A percentile compares a stretch with the other conserved stretches of the same genome.
Evolutionary conservation across 2,113 vertebrate genomes (phyloP).

Genomic region (Brachyistius frenatus): DNA sequence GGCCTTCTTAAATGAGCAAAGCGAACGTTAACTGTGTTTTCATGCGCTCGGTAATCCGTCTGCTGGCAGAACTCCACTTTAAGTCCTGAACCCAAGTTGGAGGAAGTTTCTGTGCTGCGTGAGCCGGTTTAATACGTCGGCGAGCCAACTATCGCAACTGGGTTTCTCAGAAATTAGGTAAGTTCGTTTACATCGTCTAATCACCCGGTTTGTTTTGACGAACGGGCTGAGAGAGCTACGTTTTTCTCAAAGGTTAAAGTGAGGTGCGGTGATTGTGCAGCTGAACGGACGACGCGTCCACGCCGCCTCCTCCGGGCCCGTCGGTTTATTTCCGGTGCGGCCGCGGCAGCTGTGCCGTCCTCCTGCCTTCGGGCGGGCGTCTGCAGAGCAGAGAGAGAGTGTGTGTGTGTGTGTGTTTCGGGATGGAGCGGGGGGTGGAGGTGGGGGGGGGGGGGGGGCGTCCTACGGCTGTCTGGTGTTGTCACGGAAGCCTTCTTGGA

Average conservation of each 20-base stretch:
- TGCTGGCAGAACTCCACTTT: conserved; percentile 26
- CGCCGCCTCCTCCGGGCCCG: background rate
- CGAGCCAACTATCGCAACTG: background rate
- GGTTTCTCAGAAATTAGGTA: background rate
- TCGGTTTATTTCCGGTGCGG: conserved; percentile 38
- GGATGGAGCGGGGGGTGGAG: background rate
- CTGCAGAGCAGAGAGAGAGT: conserved; percentile 6
- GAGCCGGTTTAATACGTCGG: background rate
- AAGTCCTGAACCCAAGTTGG: conserved; percentile 12
- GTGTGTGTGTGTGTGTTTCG: conserved; percentile 3
- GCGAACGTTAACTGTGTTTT: background rate
- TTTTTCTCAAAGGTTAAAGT: background rate
- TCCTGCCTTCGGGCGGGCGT: conserved; percentile 9
- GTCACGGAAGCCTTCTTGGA: conserved; percentile 61
- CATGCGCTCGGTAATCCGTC: conserved; percentile 12
- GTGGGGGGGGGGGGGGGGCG: background rate
- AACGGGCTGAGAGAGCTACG: background rate
- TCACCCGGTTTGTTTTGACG: background rate
- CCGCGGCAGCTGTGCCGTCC: background rate
- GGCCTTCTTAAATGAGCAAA: background rate
- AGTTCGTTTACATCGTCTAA: background rate
- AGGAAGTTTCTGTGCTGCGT: background rate
- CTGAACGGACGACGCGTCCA: background rate
- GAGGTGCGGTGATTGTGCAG: background rate
- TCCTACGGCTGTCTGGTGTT: conserved; percentile 52